A percentile compares a stretch with the other conserved stretches of the same genome.
phyloP scores from a whole-genome alignment of 2,888 invertebrate genomes.

The Chironomus tentans region DNA sequence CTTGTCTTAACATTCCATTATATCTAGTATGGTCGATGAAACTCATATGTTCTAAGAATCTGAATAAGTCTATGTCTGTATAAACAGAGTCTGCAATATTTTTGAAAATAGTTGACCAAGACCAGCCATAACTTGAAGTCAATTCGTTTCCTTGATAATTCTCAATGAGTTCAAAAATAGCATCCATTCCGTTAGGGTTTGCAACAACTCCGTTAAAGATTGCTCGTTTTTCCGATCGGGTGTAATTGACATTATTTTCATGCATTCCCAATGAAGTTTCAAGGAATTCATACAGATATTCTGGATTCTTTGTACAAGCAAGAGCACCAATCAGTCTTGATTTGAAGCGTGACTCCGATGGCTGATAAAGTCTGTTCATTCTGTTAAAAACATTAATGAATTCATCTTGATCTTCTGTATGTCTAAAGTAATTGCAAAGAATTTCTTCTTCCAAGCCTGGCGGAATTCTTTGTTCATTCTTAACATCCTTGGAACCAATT shows the following conservation, averaged over 20 bases:
- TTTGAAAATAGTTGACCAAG: neutral
- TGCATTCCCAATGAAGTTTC: neutral
- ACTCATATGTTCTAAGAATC: neutral
- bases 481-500: neutral
- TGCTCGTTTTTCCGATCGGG: slow-evolving; percentile 2
- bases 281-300: neutral
- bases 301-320: neutral
- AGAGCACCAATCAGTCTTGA: neutral
- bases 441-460: neutral
- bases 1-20: neutral
- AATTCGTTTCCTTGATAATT: neutral
- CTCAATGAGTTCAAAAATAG: neutral
- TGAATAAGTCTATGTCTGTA: neutral
- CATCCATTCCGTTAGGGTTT: neutral
- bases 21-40: no score
- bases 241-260: neutral
- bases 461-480: neutral
- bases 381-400: neutral
- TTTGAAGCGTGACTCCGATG: neutral
- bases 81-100: neutral
- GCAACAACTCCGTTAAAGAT: neutral
- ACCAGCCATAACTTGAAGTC: neutral
- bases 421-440: neutral
- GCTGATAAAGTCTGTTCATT: neutral
- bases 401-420: neutral